Base-by-base conservation (phyloP, 2,888 invertebrate genomes). In the Thelaira solivaga region DNA sequence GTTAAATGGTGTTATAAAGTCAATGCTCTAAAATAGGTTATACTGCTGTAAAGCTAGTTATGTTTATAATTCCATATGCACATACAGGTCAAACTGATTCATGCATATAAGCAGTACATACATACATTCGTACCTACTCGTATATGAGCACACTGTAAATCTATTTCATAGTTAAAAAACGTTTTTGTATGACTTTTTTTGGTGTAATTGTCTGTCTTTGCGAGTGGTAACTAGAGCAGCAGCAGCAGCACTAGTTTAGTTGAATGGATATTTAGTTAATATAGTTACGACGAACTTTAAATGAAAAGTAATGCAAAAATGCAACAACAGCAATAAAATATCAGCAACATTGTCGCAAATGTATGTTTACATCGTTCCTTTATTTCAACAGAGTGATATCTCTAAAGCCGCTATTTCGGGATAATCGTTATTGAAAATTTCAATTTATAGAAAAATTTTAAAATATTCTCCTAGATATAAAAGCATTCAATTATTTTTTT, bases 11-110 rank as follows among this genome's bases (percentile, higher is more conserved):
- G 43, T 67, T 67, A 65, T 61, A 51, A 61, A 78, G 77, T 73
- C 77, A 78, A 72, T 68, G 76, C 68, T 73, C 77, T 43, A 29
- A 78, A 69, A 73, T 78, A 69, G 74, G 68, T 73, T 73, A 73
- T 13, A 73, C 71, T 59, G 61, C 67, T 47, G 73, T 62, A 22
- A 20, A 31, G n/a, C 16, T 20, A 34, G n/a, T 20, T 20, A 34
- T 31, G 39, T 36, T 1, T 11, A 45, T 8, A 34, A 45, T 61
- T 26, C 41, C 10, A 49, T 34, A 34, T n/a, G n/a, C n/a, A n/a
- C n/a, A n/a, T n/a, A n/a, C n/a, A n/a, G n/a, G n/a, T n/a, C n/a
- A n/a, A n/a, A n/a, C n/a, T n/a, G n/a, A n/a, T n/a, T n/a, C n/a
- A n/a, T n/a, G n/a, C n/a, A n/a, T n/a, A n/a, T n/a, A 22, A 5